Evolutionary conservation across 2,888 invertebrate species (phyloP), one percentile per base, ranked within the genome.

Genomic region (Eupithecia tripunctaria): DNA sequence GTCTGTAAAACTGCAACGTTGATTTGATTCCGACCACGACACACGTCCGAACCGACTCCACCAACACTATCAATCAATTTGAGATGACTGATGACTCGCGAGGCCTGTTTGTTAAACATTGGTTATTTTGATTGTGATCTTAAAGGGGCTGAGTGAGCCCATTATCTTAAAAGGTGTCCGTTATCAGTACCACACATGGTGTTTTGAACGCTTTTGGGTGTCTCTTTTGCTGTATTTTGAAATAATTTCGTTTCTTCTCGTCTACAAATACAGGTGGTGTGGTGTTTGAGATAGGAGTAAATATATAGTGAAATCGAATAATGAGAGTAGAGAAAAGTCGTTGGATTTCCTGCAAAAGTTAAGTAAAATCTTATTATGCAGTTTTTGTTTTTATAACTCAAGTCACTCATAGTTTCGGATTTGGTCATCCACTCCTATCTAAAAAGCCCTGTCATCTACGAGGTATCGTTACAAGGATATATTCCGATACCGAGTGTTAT

Each of bases 61-160:
- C 83, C 86, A 84, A 84, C 85, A 85, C 86, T 84, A 85, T 84
- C 84, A 86, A 89, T 93, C 91, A 89, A 90, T 90, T 89, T 83
- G 81, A 76, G 72, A 83, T 86, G 91, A 91, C 90, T 87, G 91
- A 93, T 91, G 88, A 88, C 72, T 75, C 70, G 74, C 87, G 87
- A 87, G 85, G 85, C 85, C 87, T 88, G 88, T 88, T 90, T 89
- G 88, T 86, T 88, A 85, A 87, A 84, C 85, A 87, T 86, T 86
- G 82, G 80, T 82, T 64, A 78, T 82, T 85, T 86, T 81, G 83
- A 82, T 83, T 77, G 76, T 80, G 71, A 76, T 76, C 76, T 76
- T 41, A 59, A 70, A 62, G 62, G 27, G 41, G 43, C 63, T 70
- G 66, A 72, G 67, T 69, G 66, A 51, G 60, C 47, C 56, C 27